A percentile compares a stretch with the other conserved stretches of the same genome.
Evolutionary conservation across 1,140 invertebrate species (phyloP).

Genomic region (Hylaeus volcanicus): DNA sequence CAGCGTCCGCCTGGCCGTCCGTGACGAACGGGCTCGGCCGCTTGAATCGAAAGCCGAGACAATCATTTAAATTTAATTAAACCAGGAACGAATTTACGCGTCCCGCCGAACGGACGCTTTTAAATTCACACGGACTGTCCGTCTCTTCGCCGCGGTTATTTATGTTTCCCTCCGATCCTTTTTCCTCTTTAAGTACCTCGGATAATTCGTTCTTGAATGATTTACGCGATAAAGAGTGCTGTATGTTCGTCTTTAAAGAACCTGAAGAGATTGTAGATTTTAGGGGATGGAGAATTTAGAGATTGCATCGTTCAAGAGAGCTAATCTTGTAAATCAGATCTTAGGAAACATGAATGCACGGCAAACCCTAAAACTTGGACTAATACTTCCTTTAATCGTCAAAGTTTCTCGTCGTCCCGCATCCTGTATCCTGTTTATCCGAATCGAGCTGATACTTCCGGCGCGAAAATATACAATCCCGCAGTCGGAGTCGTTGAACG

Average conservation of each 20-base stretch:
- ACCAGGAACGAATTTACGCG: conserved; percentile 47
- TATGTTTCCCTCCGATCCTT: conserved; percentile 15
- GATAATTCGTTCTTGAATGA: too few relatives aligned
- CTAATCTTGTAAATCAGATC: too few relatives aligned
- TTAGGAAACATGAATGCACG: too few relatives aligned
- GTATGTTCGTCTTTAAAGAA: too few relatives aligned
- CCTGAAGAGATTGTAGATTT: too few relatives aligned
- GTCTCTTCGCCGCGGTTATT: conserved; percentile 36
- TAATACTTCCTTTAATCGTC: too few relatives aligned
- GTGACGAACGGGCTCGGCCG: conserved; percentile 46
- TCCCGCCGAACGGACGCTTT: conserved; percentile 15
- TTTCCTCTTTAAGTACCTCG: too few relatives aligned
- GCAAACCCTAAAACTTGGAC: too few relatives aligned
- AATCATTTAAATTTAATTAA: conserved; percentile 54
- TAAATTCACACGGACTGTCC: conserved; percentile 36
- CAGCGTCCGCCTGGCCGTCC: conserved; percentile 12
- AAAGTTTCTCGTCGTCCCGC: too few relatives aligned
- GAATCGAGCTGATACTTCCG: not conserved
- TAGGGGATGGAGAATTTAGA: too few relatives aligned
- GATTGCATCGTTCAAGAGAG: too few relatives aligned
- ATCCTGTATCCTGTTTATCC: not conserved
- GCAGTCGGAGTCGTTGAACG: conserved; percentile 44
- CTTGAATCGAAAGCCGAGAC: conserved; percentile 46
- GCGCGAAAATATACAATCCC: not conserved
- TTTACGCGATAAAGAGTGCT: too few relatives aligned